These are phyloP conservation scores for Lates japonicus DNA, from an alignment of 2,797 vertebrate genomes.

Conservation along the genomic window DNA sequence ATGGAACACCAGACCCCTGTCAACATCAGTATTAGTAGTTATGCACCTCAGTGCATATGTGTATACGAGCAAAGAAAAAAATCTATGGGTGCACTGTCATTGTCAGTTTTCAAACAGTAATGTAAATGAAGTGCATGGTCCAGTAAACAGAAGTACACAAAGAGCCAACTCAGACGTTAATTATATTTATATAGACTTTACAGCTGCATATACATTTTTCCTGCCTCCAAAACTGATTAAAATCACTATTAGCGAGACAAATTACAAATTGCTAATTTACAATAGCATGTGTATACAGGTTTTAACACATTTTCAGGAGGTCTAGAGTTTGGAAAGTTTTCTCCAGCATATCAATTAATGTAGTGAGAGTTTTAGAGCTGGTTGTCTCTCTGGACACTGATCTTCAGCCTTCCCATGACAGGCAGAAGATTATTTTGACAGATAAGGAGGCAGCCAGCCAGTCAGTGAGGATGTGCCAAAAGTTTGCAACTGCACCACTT, in stretches of 20 bases:
- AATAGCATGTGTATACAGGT: not conserved
- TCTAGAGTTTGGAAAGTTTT: not conserved
- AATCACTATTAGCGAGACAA: not conserved
- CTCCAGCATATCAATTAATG: not conserved
- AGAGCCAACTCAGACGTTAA: not conserved
- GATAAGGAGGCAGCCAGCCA: not conserved
- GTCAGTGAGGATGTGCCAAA: constrained; percentile 32
- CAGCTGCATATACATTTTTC: not conserved
- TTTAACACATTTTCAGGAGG: not conserved
- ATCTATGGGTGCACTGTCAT: not conserved
- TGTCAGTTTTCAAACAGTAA: not conserved
- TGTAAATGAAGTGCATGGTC: not conserved
- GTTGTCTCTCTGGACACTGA: constrained; percentile 27
- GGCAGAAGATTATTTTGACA: constrained; percentile 21
- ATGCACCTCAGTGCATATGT: not conserved
- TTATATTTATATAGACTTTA: not conserved
- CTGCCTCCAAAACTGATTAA: not conserved
- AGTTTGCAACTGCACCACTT: constrained; percentile 56
- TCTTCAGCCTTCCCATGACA: not conserved
- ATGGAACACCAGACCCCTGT: not conserved
- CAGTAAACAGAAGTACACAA: not conserved
- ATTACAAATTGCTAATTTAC: not conserved
- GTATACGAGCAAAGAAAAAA: constrained; percentile 5
- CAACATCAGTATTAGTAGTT: not conserved
- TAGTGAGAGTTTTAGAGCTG: not conserved